Base-by-base conservation (phyloP, 2,888 invertebrate species). In the Polydrusus pterygomalis region DNA sequence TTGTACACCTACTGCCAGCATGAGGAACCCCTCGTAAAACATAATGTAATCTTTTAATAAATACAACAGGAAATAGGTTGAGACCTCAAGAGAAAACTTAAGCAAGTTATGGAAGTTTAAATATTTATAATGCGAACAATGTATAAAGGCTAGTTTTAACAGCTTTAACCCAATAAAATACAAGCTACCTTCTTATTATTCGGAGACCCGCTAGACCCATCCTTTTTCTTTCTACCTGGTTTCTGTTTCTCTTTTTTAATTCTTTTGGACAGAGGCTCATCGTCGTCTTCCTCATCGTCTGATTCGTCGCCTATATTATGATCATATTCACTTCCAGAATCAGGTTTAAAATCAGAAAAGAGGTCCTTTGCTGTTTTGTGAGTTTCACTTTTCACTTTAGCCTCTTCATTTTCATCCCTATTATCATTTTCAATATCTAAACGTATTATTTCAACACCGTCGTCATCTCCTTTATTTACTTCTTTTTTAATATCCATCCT, bases 321-420 rank as follows among this genome's bases (percentile, higher is more conserved):
- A 17, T 82, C 81, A 63, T 73, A 79, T 38, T 81, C 83, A 74
- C 78, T 79, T 67, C 80, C 83, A 47, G 82, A 82, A 45, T 83
- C 83, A 13, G 83, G 83, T 70, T 81, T 83, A 74, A 85, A 84
- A 70, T 82, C 84, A 2, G 84, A 81, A 79, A 84, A 84, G 18
- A 85, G 78, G 60, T 84, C 85, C 77, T 84, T 84, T 17, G 83
- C 85, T 49, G 83, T 82, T 79, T 82, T 81, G 38, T 81, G 79
- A 17, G 75, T 58, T 75, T 78, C 77, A 38, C 71, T 56, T 68
- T 81, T 80, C 13, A 80, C 79, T 76, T 80, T 79, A 25, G 75
- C 67, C 15, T 73, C 79, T n/a, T 79, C 79, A 10, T 73, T 78
- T n/a, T 79, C 79, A 10, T 79, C 73, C 43, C 75, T 62, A 56